phyloP scores from a whole-genome alignment of 2,888 invertebrate genomes.

The Acutogordius australiensis region DNA sequence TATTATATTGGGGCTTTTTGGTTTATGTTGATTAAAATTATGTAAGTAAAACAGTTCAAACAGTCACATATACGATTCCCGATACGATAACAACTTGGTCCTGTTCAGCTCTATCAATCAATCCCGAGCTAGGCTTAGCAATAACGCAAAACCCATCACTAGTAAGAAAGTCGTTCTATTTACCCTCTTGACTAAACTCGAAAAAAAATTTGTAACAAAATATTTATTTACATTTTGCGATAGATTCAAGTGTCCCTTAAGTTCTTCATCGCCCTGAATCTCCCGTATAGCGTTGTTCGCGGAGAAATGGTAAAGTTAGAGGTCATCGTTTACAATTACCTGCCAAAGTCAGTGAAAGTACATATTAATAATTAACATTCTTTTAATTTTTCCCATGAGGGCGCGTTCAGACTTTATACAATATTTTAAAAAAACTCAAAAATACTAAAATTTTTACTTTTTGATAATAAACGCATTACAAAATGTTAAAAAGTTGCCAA shows the following conservation, averaged over 20 bases:
- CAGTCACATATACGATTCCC: constrained; percentile 28
- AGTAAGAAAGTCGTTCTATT: constrained; percentile 21
- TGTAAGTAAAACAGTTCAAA: no score
- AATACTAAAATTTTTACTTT: constrained; percentile 14
- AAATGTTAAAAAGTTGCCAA: background rate
- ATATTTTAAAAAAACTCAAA: constrained; percentile 11
- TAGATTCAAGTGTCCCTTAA: constrained; percentile 44
- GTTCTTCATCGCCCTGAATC: constrained; percentile 51
- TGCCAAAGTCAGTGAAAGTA: no score
- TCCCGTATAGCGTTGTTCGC: constrained; percentile 56
- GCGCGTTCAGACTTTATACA: no score
- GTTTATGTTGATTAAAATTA: no score
- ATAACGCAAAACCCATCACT: constrained; percentile 36
- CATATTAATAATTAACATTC: no score
- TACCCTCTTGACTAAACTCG: no score
- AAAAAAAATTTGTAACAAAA: no score
- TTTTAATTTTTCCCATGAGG: no score
- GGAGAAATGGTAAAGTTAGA: constrained; percentile 67
- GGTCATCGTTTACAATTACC: constrained; percentile 61
- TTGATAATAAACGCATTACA: no score
- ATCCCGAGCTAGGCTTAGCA: constrained; percentile 43
- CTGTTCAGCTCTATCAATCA: constrained; percentile 48
- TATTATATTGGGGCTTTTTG: no score
- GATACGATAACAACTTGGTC: constrained; percentile 56
- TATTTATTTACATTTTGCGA: constrained; percentile 19